A percentile compares a stretch with the other conserved stretches of the same genome.
phyloP scores from a whole-genome alignment of 2,797 vertebrate species.

The Melanogrammus aeglefinus region DNA sequence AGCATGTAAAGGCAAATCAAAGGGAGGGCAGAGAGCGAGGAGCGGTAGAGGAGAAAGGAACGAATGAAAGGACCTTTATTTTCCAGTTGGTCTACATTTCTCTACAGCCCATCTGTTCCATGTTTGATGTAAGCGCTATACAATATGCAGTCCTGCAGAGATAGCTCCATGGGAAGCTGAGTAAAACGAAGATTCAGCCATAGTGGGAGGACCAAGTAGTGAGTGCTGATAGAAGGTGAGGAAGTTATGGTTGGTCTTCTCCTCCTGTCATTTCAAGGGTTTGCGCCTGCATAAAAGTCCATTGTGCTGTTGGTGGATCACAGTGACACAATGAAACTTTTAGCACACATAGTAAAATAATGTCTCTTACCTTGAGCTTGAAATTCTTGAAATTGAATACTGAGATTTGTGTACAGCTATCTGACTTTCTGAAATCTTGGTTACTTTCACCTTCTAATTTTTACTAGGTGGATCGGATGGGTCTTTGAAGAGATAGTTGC shows the following conservation, averaged over 20 bases:
- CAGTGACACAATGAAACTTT: not conserved
- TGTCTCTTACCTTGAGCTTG: not conserved
- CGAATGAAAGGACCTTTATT: conserved; percentile 6
- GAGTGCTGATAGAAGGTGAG: not conserved
- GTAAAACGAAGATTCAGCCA: conserved; percentile 23
- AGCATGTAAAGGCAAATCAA: not conserved
- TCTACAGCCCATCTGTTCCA: conserved; percentile 26
- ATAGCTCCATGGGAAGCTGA: conserved; percentile 30
- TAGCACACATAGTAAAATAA: not conserved
- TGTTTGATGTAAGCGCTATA: conserved; percentile 44
- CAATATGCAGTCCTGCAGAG: conserved; percentile 15
- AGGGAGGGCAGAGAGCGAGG: not conserved
- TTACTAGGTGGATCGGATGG: not conserved
- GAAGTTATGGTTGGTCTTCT: not conserved
- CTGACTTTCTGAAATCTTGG: not conserved
- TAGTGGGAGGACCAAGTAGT: not conserved
- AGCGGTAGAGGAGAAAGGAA: not conserved
- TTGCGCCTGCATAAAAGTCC: not conserved
- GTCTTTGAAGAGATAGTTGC: not conserved
- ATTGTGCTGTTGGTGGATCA: not conserved
- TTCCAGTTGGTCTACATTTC: conserved; percentile 8
- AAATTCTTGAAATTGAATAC: no score
- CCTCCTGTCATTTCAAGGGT: not conserved
- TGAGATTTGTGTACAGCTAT: no score
- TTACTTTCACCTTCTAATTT: not conserved